These are phyloP conservation scores for Acridotheres tristis DNA, from an alignment of 2,797 vertebrate species.

Conservation along the genomic window DNA sequence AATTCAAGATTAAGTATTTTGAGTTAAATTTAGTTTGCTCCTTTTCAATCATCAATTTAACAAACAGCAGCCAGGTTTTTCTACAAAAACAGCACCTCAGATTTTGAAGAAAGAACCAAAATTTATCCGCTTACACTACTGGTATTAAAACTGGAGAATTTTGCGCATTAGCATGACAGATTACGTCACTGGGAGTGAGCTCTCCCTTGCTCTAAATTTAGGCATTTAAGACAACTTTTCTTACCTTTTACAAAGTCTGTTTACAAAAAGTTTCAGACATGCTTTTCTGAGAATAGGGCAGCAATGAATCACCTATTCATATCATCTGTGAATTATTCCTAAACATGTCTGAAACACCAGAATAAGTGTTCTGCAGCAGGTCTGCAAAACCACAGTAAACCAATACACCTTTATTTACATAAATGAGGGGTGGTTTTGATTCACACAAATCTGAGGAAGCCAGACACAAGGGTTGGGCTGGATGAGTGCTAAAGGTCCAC, in stretches of 20 bases:
- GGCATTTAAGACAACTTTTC: not conserved
- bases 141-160: not conserved
- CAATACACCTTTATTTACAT: not conserved
- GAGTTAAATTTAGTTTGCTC: not conserved
- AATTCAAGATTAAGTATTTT: not conserved
- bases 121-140: not conserved
- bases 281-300: not conserved
- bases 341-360: not conserved
- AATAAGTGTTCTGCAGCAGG: not conserved
- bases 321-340: not conserved
- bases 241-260: not conserved
- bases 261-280: not conserved
- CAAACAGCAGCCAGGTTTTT: not conserved
- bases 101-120: not conserved
- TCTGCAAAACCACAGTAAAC: not conserved
- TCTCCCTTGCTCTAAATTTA: not conserved
- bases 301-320: not conserved
- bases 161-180: not conserved
- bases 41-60: not conserved
- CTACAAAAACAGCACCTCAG: not conserved
- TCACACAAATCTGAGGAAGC: not conserved
- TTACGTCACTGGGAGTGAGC: not conserved
- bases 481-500: not conserved
- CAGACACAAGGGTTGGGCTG: not conserved
- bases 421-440: not conserved